phyloP scores from a whole-genome alignment of 2,113 vertebrate species.

The Saguinus imperator region DNA sequence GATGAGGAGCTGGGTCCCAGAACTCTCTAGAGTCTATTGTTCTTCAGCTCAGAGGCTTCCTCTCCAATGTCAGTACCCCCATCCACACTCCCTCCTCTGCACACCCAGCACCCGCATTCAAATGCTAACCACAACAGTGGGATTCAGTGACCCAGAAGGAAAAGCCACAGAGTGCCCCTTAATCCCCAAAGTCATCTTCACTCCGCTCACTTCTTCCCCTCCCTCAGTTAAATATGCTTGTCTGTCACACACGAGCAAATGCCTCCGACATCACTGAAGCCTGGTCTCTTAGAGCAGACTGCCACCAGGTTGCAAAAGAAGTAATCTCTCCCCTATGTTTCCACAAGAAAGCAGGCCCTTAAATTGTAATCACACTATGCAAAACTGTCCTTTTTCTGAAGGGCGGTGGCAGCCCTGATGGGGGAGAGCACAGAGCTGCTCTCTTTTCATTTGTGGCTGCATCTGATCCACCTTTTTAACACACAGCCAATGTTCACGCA shows the following conservation, averaged over 20 bases:
- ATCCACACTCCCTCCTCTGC: neutral
- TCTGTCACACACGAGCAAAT: neutral
- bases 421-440: neutral
- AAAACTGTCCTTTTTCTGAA: neutral
- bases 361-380: neutral
- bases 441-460: constrained; percentile 54
- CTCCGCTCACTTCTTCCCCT: neutral
- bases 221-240: neutral
- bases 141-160: constrained; percentile 52
- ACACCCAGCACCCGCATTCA: neutral
- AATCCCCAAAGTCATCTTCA: neutral
- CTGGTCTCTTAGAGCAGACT: neutral
- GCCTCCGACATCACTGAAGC: neutral
- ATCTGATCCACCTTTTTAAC: constrained; percentile 71
- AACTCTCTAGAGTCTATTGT: neutral
- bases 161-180: neutral
- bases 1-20: neutral
- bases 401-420: neutral
- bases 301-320: constrained; percentile 32
- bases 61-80: neutral
- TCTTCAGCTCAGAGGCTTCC: neutral
- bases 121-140: neutral
- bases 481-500: constrained; percentile 33
- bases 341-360: constrained; percentile 42
- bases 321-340: neutral